Base-by-base conservation (phyloP, 2,113 vertebrate species). In the Pituophis catenifer region DNA sequence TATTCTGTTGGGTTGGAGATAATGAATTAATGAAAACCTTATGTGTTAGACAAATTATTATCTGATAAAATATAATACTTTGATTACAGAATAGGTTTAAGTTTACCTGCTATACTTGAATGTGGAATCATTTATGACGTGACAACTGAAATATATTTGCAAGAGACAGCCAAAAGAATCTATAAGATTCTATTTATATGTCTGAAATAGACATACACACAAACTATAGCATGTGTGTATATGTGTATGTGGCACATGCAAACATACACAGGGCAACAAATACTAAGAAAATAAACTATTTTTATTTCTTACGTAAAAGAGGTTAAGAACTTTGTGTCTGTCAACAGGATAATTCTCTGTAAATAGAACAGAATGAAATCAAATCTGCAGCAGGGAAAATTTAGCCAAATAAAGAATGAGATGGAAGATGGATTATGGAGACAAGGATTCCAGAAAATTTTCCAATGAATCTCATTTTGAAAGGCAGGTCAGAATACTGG, bases 61-160 rank as follows among this genome's bases (percentile, higher is more conserved):
- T 7, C 17, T 89, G 91, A 92, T 59, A 70, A 26, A 93, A 92
- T 1, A 88, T 65, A 88, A 33, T 91, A 90, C 94, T 94, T 90
- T 75, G 26, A n/a, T 44, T 53, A 26, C 48, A 15, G 52, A 65
- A 59, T 90, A 93, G 52, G 58, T 91, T 54, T 54, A 59, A 50
- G 57, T 24, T 57, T 17, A 53, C 26, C 17, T 57, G 55, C 81
- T 21, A 86, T 21, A n/a, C 52, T 52, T 62, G 19, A 23, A 13
- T 75, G 62, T 33, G 10, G 5, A 70, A 70, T 70, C 62, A n/a
- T n/a, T 70, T 70, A 70, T 70, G 26, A 50, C 15, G 24, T 21
- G 52, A 13, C 38, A 92, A 75, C 50, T 48, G 57, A 75, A 75
- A 54, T 1, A 8, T 75, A 33, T 53, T 75, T 92, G 50, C 24